phyloP scores from a whole-genome alignment of 2,113 vertebrate species.

The Phylloscopus trochiloides region DNA sequence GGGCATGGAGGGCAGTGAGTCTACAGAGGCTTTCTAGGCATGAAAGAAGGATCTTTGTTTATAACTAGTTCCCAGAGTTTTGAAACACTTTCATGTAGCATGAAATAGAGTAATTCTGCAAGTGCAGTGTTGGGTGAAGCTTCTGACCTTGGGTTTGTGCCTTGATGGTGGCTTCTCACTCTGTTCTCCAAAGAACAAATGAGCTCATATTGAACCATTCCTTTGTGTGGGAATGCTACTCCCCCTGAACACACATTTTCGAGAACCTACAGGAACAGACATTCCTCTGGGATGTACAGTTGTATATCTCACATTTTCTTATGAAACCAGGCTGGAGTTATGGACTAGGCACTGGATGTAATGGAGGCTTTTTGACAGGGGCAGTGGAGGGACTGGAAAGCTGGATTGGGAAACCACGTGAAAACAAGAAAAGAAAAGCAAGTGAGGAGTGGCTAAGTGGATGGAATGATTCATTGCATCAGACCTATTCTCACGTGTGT shows the following conservation, averaged over 20 bases:
- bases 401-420: not conserved
- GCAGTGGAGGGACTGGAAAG: not conserved
- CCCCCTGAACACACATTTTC: not conserved
- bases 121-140: not conserved
- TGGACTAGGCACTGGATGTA: not conserved
- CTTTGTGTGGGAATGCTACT: not conserved
- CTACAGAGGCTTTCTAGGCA: not conserved
- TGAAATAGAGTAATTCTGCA: not conserved
- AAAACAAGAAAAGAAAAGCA: not conserved
- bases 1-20: not conserved
- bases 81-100: accelerated
- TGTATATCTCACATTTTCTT: not conserved
- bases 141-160: not conserved
- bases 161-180: not conserved
- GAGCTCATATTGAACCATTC: not conserved
- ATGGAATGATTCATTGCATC: not conserved
- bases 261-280: not conserved
- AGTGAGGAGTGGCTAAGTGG: not conserved
- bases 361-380: not conserved
- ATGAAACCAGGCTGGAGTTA: not conserved
- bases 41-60: not conserved
- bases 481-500: not conserved
- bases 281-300: not conserved
- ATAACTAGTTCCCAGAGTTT: not conserved
- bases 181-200: not conserved